Conservation (phyloP, 2,113 vertebrate genomes). For the Lycaon pictus region DNA sequence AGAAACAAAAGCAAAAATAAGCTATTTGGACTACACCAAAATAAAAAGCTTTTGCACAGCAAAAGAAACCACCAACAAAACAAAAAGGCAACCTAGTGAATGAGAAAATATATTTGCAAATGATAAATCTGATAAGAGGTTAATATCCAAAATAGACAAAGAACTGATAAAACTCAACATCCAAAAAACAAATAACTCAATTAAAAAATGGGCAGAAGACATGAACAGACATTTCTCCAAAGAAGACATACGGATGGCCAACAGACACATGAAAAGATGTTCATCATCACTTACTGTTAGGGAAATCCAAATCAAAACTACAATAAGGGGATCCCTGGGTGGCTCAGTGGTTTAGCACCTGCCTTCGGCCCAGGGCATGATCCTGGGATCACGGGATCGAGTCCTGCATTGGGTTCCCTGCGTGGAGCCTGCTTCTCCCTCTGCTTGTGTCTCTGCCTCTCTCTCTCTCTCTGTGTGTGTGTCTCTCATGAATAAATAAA, state of each 20-base stretch:
- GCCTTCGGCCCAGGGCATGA: too few species aligned
- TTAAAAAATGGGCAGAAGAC: background rate
- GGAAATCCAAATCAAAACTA: background rate
- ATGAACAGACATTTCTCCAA: background rate
- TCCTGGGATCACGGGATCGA: too few species aligned
- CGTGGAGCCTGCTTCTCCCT: too few species aligned
- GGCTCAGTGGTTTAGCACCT: too few species aligned
- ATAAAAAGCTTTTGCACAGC: background rate
- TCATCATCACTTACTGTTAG: background rate
- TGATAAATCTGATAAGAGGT: background rate
- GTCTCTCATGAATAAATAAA: too few species aligned
- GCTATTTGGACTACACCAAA: background rate
- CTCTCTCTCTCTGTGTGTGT: too few species aligned
- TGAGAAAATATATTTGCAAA: background rate
- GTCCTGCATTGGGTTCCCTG: too few species aligned
- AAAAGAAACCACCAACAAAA: background rate
- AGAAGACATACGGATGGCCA: background rate
- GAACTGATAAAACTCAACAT: background rate
- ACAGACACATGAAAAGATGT: background rate
- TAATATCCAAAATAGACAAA: background rate
- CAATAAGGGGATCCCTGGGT: background rate
- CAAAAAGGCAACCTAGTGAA: background rate
- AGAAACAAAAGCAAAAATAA: background rate
- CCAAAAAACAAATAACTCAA: background rate
- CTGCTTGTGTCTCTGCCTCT: too few species aligned